Percentiles rank a stretch among this genome's conserved stretches.
Conservation (phyloP, 2,113 vertebrate genomes). For the Cairina moschata region DNA sequence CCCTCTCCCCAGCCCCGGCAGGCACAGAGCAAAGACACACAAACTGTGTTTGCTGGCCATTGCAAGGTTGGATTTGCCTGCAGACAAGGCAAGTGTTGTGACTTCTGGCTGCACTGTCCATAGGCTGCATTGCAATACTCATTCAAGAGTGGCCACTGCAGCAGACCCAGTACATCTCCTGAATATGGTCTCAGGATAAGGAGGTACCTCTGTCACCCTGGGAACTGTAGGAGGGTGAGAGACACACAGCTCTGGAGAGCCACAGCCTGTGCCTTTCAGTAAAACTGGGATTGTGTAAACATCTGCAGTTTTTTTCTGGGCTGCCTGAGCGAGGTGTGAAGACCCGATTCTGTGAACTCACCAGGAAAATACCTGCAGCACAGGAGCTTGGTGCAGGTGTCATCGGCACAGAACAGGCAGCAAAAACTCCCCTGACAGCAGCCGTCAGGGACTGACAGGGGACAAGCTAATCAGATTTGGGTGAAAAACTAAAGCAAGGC, state of each 20-base stretch:
- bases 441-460: background rate
- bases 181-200: background rate
- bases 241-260: background rate
- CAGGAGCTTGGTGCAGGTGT: background rate
- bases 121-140: background rate
- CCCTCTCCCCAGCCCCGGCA: background rate
- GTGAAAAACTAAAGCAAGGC: constrained; percentile 17
- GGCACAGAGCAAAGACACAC: background rate
- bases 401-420: background rate
- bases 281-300: rapidly evolving
- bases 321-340: background rate
- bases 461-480: background rate
- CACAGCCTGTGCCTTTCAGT: background rate
- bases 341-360: background rate
- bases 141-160: background rate
- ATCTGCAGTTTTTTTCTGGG: background rate
- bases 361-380: background rate
- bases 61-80: background rate
- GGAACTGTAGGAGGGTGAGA: background rate
- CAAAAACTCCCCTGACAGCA: background rate
- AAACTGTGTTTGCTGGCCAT: background rate
- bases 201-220: background rate
- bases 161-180: background rate
- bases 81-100: background rate
- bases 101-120: background rate